Percentiles rank a stretch among this genome's conserved stretches.
phyloP scores from a whole-genome alignment of 2,113 vertebrate genomes.

The Hoplias malabaricus region DNA sequence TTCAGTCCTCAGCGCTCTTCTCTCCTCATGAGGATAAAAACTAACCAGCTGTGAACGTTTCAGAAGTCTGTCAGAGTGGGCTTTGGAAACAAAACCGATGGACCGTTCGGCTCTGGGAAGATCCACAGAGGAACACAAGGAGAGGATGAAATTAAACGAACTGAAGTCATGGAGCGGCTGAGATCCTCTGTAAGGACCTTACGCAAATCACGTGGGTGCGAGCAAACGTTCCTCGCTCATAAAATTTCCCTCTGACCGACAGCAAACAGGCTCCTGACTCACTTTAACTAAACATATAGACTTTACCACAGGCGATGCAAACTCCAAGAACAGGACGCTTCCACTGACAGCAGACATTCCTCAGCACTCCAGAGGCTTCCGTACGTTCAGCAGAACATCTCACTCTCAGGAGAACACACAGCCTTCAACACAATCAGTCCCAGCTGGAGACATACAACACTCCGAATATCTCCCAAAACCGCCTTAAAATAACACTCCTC shows the following conservation, averaged over 20 bases:
- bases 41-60: too few relatives aligned
- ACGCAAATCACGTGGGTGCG: constrained; percentile 17
- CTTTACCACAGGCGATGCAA: constrained; percentile 5
- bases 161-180: neutral
- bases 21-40: too few relatives aligned
- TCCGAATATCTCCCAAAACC: constrained; percentile 32
- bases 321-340: constrained; percentile 12
- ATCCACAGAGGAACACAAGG: neutral
- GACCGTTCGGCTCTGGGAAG: too few relatives aligned
- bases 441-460: constrained; percentile 51
- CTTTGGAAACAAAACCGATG: too few relatives aligned
- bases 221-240: neutral
- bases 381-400: constrained; percentile 39
- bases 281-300: constrained; percentile 20
- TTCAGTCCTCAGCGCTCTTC: too few relatives aligned
- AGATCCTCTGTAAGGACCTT: neutral
- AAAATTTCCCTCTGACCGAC: constrained; percentile 26
- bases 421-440: constrained; percentile 23
- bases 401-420: constrained; percentile 29
- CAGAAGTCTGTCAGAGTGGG: too few relatives aligned
- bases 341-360: constrained; percentile 38
- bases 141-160: too few relatives aligned
- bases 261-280: constrained; percentile 1
- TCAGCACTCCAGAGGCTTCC: constrained; percentile 33
- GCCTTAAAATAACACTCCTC: constrained; percentile 28